Base-by-base conservation (phyloP, 2,888 invertebrate genomes). In the Lamproptera curius region DNA sequence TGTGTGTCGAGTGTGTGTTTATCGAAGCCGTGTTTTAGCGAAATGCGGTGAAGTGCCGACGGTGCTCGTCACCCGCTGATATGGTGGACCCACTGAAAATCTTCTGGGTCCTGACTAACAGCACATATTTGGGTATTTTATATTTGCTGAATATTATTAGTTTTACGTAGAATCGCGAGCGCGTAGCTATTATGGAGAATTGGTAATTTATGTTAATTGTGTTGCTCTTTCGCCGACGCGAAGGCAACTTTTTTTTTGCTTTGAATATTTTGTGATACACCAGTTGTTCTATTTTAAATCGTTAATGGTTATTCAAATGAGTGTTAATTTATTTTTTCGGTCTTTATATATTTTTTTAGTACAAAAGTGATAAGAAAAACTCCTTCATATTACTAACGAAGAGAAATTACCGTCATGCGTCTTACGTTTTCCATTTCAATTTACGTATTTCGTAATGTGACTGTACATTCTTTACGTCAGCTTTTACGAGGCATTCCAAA, bases 81-180 rank as follows among this genome's bases (percentile, higher is more conserved):
- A 94, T 94, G 93, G 93, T 94, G 81, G 93, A 94, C 89, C 93
- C 94, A 75, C 90, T 94, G 76, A 94, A 94, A 89, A 91, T 94
- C 79, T 92, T 94, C 83, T 94, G 94, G 94, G 93, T 94, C 88
- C 90, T 94, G 73, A 94, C 93, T 87, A 94, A 94, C 90, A 94
- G 93, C 89, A 93, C 93, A 70, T 94, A 93, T 75, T 81, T 94
- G 77, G 93, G 94, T 94, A 90, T 42, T 16, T 23, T 16, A 10
- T 16, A 39, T 20, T 16, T 9, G 10, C 28, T 11, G 9, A 9
- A 15, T 40, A 43, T 35, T 26, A 39, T 9, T 17, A 6, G 8
- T 11, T 2, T 9, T 31, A 37, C 8, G 15, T 37, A 17, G 11
- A 16, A 13, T 43, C 17, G 3, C 38, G 23, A 33, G 20, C 42